Evolutionary conservation across 2,888 invertebrate species (phyloP).

Genomic region (Drosophila meridiana): DNA sequence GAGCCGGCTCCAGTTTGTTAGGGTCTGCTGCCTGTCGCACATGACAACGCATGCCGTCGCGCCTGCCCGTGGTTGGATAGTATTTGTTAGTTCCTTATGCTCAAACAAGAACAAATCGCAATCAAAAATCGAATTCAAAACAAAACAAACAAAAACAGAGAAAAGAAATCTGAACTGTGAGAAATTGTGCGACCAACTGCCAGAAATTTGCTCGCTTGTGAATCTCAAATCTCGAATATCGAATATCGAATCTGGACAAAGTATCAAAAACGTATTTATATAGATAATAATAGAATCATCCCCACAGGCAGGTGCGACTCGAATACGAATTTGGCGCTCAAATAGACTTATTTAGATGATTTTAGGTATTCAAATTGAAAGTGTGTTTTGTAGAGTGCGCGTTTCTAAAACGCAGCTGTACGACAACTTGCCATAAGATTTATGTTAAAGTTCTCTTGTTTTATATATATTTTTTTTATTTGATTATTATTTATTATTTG

Average conservation of each 20-base stretch:
- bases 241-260: slow-evolving; percentile 43
- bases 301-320: slow-evolving; percentile 53
- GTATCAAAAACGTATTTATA: slow-evolving; percentile 12
- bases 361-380: slow-evolving; percentile 71
- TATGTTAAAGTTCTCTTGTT: slow-evolving; percentile 56
- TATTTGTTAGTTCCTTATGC: slow-evolving; percentile 66
- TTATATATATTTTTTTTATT: slow-evolving; percentile 42
- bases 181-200: slow-evolving; percentile 42
- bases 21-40: slow-evolving; percentile 61
- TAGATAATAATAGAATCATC: slow-evolving; percentile 11
- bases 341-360: slow-evolving; percentile 82
- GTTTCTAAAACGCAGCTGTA: slow-evolving; percentile 74
- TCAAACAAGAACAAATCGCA: slow-evolving; percentile 17
- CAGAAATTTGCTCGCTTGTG: slow-evolving; percentile 21
- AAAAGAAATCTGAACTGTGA: slow-evolving; percentile 46
- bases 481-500: slow-evolving; percentile 35
- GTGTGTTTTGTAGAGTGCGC: slow-evolving; percentile 53
- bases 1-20: slow-evolving; percentile 38
- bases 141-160: neutral
- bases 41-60: slow-evolving; percentile 72
- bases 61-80: slow-evolving; percentile 50
- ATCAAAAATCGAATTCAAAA: slow-evolving; percentile 37
- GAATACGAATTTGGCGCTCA: slow-evolving; percentile 79
- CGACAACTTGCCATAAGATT: slow-evolving; percentile 73
- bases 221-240: slow-evolving; percentile 40